Evolutionary conservation across 1,140 invertebrate species (phyloP), one percentile per base, ranked within the genome.

Genomic region (Lysiphlebus fabarum): DNA sequence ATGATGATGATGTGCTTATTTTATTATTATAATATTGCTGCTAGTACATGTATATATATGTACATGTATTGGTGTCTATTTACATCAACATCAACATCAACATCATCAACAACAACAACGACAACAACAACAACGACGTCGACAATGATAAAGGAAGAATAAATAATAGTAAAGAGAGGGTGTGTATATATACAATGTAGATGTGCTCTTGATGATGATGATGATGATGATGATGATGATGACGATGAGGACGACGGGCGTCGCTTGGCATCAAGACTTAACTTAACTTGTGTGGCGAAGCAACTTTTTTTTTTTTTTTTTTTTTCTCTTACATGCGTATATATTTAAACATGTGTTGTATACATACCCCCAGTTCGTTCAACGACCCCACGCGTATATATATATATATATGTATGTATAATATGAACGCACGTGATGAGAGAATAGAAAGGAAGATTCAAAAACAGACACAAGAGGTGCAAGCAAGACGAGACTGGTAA

Each of bases 361-460:
- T 56, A 57, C 69, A 73, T 67, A 72, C 73, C 71, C 67, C 66
- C 6, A 38, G 67, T 66, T 65, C 74, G 74, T 76, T 74, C 74
- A 76, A 73, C 71, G 74, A 76, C 74, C 74, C 70, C 67, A 68
- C 57, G 67, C 63, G 61, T 62, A 62, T 65, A 68, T 26, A 26
- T 26, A 26, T 26, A 4, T 17, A 17, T 1, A 3, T 17, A 26
- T 26, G 17, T 26, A 26, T 26, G 17, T 58, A 63, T 62, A 56
- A 68, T 51, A 51, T 61, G 56, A 61, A 65, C 64, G 69, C 68
- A 70, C 69, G 70, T 72, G 65, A 72, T 60, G 61, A 51, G 60
- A 63, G 60, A n/a, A n/a, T n/a, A n/a, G n/a, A 44, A 61, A 53
- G 42, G 60, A 58, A 33, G 58, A 56, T 42, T 44, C 47, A 42